phyloP scores from a whole-genome alignment of 1,140 invertebrate species.

The Capitella teleta region DNA sequence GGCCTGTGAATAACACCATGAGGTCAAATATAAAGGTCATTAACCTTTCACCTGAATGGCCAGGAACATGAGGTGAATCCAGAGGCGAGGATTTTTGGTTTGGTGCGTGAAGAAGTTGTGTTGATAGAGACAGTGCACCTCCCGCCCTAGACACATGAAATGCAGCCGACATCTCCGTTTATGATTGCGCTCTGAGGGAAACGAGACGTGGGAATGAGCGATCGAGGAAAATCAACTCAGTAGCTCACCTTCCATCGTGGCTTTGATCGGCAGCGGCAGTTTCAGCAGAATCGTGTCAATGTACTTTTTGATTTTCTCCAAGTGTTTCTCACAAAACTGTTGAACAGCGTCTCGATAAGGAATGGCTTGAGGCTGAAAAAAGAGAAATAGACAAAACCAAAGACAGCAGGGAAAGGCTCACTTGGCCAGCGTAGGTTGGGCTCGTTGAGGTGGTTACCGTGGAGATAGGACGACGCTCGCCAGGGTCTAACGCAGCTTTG shows the following conservation, averaged over 20 bases:
- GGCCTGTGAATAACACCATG: slow-evolving; percentile 29
- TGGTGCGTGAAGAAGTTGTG: slow-evolving; percentile 73
- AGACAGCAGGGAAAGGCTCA: background rate
- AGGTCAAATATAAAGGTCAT: too few species aligned
- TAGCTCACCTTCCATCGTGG: slow-evolving; percentile 70
- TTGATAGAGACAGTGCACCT: slow-evolving; percentile 79
- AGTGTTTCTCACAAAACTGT: slow-evolving; percentile 86
- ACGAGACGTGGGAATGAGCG: too few species aligned
- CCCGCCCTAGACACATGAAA: slow-evolving; percentile 75
- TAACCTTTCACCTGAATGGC: slow-evolving; percentile 61
- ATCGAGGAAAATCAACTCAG: background rate
- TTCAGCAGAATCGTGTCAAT: slow-evolving; percentile 74
- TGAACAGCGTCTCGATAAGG: slow-evolving; percentile 75
- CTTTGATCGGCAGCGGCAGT: slow-evolving; percentile 78
- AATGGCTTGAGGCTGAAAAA: background rate
- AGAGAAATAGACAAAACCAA: background rate
- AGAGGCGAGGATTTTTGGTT: slow-evolving; percentile 72
- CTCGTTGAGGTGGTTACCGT: background rate
- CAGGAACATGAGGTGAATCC: slow-evolving; percentile 93
- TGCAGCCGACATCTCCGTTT: slow-evolving; percentile 52
- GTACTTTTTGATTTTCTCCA: slow-evolving; percentile 78
- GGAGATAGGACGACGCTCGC: background rate
- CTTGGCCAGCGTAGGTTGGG: background rate
- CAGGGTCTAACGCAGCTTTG: too few species aligned
- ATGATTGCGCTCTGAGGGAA: background rate